These are phyloP conservation scores for Agonopterix arenella DNA, from an alignment of 2,888 invertebrate genomes.

Conservation along the genomic window DNA sequence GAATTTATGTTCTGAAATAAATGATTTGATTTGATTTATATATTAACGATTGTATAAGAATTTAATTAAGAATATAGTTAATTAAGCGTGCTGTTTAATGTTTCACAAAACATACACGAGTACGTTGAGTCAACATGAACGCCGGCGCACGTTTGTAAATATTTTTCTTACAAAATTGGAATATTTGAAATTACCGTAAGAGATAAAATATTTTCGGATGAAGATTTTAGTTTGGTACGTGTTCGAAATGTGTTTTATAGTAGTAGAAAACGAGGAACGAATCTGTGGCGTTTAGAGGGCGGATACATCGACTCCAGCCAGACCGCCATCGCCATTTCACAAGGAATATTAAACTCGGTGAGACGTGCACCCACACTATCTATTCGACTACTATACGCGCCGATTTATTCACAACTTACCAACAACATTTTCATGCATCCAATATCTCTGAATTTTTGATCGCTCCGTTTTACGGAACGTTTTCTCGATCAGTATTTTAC, in stretches of 20 bases:
- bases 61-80: neutral
- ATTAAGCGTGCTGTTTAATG: constrained; percentile 17
- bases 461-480: constrained; percentile 5
- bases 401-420: constrained; percentile 17
- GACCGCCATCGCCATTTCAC: constrained; percentile 7
- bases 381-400: constrained; percentile 16
- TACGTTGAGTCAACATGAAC: constrained; percentile 2
- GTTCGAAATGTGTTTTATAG: too few relatives aligned
- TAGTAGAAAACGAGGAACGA: neutral
- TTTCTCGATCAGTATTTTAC: neutral
- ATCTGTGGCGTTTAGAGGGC: constrained; percentile 5
- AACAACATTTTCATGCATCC: constrained; percentile 22
- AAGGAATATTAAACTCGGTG: constrained; percentile 19
- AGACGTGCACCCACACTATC: constrained; percentile 16
- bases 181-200: too few relatives aligned
- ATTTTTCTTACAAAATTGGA: too few relatives aligned
- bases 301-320: constrained; percentile 9
- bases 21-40: too few relatives aligned
- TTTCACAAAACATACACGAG: constrained; percentile 13
- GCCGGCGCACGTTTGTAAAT: too few relatives aligned
- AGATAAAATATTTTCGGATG: too few relatives aligned
- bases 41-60: too few relatives aligned
- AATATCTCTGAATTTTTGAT: neutral
- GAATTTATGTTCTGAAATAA: too few relatives aligned
- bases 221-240: too few relatives aligned